phyloP scores from a whole-genome alignment of 2,113 vertebrate species.

The Actinemys pallida region DNA sequence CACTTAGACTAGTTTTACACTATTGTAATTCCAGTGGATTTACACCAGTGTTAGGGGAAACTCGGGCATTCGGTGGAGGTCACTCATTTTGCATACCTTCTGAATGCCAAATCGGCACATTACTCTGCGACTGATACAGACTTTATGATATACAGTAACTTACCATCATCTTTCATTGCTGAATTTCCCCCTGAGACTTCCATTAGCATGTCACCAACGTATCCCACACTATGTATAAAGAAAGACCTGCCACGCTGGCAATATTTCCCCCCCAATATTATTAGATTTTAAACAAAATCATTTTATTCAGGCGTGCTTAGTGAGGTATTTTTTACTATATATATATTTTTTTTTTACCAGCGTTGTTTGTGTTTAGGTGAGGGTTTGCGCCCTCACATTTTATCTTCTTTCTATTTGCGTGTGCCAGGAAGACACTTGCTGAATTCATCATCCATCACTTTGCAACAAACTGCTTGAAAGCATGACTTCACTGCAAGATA shows the following conservation, averaged over 20 bases:
- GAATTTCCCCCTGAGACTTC: neutral
- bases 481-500: neutral
- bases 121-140: neutral
- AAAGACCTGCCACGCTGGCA: neutral
- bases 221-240: neutral
- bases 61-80: neutral
- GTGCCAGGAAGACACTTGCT: neutral
- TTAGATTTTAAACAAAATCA: neutral
- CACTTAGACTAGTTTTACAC: neutral
- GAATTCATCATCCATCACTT: neutral
- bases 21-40: neutral
- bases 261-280: neutral
- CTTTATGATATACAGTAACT: rapidly evolving
- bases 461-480: constrained; percentile 8
- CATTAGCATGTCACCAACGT: neutral
- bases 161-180: neutral
- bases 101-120: neutral
- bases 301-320: neutral
- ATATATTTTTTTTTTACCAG: neutral
- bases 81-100: neutral
- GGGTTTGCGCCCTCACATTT: neutral
- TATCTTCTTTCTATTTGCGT: neutral
- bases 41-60: neutral
- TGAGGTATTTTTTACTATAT: neutral
- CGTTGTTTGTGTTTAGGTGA: neutral